phyloP scores from a whole-genome alignment of 2,113 vertebrate species.

The Anser brachyrhynchus region DNA sequence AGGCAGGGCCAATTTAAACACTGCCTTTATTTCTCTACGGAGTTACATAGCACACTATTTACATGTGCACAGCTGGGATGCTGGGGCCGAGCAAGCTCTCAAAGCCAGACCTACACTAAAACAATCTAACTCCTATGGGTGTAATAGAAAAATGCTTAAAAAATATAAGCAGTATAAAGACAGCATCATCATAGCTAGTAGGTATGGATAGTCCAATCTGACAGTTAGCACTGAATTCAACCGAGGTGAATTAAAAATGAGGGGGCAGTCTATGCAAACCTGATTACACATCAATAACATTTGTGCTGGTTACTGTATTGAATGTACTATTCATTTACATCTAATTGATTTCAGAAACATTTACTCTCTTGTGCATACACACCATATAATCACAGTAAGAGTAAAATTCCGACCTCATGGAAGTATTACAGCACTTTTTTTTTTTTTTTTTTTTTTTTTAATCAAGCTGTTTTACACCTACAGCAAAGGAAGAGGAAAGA shows the following conservation, averaged over 20 bases:
- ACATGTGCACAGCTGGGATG: not conserved
- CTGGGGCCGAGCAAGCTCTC: not conserved
- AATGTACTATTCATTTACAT: not conserved
- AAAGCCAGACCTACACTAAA: not conserved
- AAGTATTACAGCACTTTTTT: not conserved
- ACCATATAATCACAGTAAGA: not conserved
- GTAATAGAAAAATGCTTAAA: not conserved
- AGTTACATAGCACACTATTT: not conserved
- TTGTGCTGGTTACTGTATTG: not conserved
- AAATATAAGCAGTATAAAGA: not conserved
- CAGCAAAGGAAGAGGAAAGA: not conserved
- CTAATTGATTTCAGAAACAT: slow-evolving; percentile 3
- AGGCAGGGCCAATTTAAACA: not conserved
- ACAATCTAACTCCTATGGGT: not conserved
- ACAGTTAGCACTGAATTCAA: not conserved
- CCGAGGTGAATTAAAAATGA: not conserved
- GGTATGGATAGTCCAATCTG: not conserved
- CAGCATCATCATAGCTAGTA: not conserved
- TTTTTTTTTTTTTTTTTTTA: not conserved
- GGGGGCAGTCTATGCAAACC: not conserved
- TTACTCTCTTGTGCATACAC: not conserved
- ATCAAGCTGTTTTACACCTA: not conserved
- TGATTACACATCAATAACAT: not conserved
- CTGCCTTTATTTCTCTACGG: not conserved
- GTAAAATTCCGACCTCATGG: not conserved